Base-by-base conservation (phyloP, 2,113 vertebrate species). In the Atherinomorus stipes region DNA sequence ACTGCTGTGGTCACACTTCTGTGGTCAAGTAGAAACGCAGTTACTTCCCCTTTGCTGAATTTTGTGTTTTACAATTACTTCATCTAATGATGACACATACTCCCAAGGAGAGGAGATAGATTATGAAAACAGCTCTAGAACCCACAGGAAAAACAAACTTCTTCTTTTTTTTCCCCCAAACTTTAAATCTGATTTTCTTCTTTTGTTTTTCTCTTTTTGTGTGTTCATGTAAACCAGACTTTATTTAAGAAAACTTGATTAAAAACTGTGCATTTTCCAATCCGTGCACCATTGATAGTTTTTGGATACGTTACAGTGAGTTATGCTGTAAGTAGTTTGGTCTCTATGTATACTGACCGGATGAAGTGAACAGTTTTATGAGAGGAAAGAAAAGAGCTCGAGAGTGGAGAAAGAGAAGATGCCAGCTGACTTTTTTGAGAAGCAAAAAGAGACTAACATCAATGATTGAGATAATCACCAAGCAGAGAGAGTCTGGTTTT, bases 1-100 rank as follows among this genome's bases (percentile, higher is more conserved):
- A 70, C 56, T 57, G 59, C 60, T 42, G 65, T 65, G 60, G 51
- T 77, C 37, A 67, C 75, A 70, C 56, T 57, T 56, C 56, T 42
- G 65, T 70, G 60, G 51, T 77, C 28, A 67, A 37, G 37, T 31
- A 18, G 34, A 66, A 81, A 38, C 42, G n/a, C 7, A 47, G 18
- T 21, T 38, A 64, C 34, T 26, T 51, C 25, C 11, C 22, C 71
- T 37, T 26, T 62, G 37, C 59, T 63, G 38, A 61, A 23, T 59
- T 21, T 23, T 19, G 59, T 63, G 40, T 44, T 63, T 54, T 67
- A 45, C 34, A 53, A 34, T 42, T 44, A 25, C 26, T 61, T 52
- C 16, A 52, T 59, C 10, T 71, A 13, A 58, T 50, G 40, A 71
- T 44, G 61, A 6, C 45, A 18, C 52, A 47, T 57, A 49, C 31